Conservation (phyloP, 2,797 vertebrate species). For the Setipinna tenuifilis region DNA sequence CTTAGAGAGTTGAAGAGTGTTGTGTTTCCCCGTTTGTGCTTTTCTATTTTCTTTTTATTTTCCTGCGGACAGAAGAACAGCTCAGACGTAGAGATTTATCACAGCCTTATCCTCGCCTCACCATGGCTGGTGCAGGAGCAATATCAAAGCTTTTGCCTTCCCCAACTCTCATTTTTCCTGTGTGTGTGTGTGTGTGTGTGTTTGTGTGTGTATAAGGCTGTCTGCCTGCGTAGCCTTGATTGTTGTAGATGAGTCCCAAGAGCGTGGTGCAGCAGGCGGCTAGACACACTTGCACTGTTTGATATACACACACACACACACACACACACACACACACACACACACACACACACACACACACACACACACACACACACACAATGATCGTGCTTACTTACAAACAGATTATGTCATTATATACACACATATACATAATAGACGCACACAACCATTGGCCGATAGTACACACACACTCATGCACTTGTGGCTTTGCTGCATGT, state of each 20-base stretch:
- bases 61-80: not conserved
- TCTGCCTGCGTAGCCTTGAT: slow-evolving; percentile 14
- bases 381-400: no score
- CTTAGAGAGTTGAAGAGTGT: not conserved
- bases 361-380: not conserved
- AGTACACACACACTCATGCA: not conserved
- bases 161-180: not conserved
- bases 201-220: not conserved
- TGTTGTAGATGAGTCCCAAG: slow-evolving; percentile 9
- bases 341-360: not conserved
- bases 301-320: not conserved
- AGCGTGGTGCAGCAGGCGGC: not conserved
- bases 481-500: not conserved
- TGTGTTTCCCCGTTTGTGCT: not conserved
- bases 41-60: slow-evolving; percentile 27
- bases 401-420: not conserved
- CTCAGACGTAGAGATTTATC: not conserved
- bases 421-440: not conserved
- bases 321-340: not conserved
- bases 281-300: not conserved
- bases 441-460: not conserved
- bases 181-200: not conserved
- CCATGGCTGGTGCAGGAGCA: not conserved
- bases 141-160: not conserved
- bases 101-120: not conserved